Conservation (phyloP, 2,113 vertebrate genomes). For the Conger conger region DNA sequence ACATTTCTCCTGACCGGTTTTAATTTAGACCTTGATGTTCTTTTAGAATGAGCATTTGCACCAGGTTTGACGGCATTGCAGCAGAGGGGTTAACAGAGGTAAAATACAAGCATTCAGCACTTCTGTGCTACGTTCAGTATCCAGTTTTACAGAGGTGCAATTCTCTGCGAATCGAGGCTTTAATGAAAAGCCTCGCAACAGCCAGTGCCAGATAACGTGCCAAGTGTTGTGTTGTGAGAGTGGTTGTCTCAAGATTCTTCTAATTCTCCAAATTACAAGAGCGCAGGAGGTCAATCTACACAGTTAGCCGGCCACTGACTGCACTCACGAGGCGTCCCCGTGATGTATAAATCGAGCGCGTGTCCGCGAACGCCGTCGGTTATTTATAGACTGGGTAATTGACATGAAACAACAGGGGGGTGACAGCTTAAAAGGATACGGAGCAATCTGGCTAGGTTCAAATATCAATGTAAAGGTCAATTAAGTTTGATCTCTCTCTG, state of each 20-base stretch:
- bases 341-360: neutral
- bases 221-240: neutral
- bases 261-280: neutral
- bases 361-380: neutral
- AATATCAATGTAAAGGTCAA: conserved; percentile 67
- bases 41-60: neutral
- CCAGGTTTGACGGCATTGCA: neutral
- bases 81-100: neutral
- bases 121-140: neutral
- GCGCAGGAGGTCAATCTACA: neutral
- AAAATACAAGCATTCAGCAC: neutral
- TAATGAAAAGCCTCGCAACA: neutral
- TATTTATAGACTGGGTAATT: conserved; percentile 45
- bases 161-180: neutral
- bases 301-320: neutral
- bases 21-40: neutral
- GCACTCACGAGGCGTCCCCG: neutral
- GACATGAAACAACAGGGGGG: conserved; percentile 42
- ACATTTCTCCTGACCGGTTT: neutral
- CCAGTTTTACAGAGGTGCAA: neutral
- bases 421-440: conserved; percentile 38
- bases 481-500: conserved; percentile 53
- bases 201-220: neutral
- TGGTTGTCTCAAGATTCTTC: neutral
- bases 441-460: conserved; percentile 51